Percentiles rank a stretch among this genome's conserved stretches.
Conservation (phyloP, 2,888 invertebrate species). For the Furcula furcula region DNA sequence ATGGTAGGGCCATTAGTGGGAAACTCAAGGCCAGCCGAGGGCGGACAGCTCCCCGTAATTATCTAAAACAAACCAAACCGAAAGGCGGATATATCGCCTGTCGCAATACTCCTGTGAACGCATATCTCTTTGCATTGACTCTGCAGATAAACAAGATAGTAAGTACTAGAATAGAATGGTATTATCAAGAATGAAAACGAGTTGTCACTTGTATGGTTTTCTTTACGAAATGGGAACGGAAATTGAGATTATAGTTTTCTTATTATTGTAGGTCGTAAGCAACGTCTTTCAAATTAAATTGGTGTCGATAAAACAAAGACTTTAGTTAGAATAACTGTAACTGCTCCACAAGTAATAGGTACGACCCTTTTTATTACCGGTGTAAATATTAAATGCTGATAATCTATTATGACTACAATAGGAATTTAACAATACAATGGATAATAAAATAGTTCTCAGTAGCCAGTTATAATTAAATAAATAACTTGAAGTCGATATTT, state of each 20-base stretch:
- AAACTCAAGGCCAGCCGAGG: constrained; percentile 59
- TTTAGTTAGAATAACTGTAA: constrained; percentile 3
- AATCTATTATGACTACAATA: too few relatives aligned
- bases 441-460: too few relatives aligned
- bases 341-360: too few relatives aligned
- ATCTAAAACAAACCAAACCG: constrained; percentile 57
- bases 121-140: constrained; percentile 20
- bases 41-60: constrained; percentile 67
- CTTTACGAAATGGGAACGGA: constrained; percentile 1
- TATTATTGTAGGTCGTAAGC: constrained; percentile 4
- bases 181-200: constrained; percentile 7
- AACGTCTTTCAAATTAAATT: constrained; percentile 5
- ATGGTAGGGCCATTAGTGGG: constrained; percentile 61
- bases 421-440: too few relatives aligned
- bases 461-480: too few relatives aligned
- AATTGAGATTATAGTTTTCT: neutral
- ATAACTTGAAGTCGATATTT: too few relatives aligned
- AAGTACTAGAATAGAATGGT: neutral
- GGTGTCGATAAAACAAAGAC: constrained; percentile 4
- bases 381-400: too few relatives aligned
- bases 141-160: constrained; percentile 18
- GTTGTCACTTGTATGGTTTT: constrained; percentile 1
- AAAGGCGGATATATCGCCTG: constrained; percentile 45
- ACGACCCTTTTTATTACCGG: too few relatives aligned
- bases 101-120: constrained; percentile 24